Evolutionary conservation across 1,140 invertebrate species (phyloP).

Genomic region (Acromyrmex heyeri): DNA sequence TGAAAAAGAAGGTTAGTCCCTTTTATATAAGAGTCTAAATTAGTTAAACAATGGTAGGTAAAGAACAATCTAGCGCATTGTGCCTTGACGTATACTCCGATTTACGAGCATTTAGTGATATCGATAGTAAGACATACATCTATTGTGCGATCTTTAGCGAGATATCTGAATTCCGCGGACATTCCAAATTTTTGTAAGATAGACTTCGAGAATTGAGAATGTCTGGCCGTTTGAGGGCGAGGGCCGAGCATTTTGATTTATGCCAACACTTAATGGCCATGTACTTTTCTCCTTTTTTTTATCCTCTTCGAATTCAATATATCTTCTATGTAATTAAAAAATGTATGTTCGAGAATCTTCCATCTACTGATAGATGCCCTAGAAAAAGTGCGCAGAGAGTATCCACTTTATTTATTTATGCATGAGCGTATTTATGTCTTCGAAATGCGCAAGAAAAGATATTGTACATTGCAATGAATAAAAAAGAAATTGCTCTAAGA

Average conservation of each 20-base stretch:
- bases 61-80: constrained; percentile 72
- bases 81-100: constrained; percentile 74
- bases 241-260: constrained; percentile 27
- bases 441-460: constrained; percentile 46
- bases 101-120: constrained; percentile 70
- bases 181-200: constrained; percentile 70
- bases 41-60: constrained; percentile 69
- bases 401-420: constrained; percentile 64
- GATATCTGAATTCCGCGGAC: constrained; percentile 50
- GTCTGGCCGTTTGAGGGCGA: background rate
- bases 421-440: constrained; percentile 55
- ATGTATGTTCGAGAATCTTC: constrained; percentile 37
- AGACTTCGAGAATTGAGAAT: constrained; percentile 25
- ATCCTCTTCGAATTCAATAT: background rate
- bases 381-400: constrained; percentile 39
- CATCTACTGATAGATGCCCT: constrained; percentile 16
- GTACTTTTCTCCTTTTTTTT: background rate
- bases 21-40: constrained; percentile 68
- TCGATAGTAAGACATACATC: constrained; percentile 53
- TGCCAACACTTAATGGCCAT: constrained; percentile 26
- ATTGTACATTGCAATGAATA: constrained; percentile 59
- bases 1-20: constrained; percentile 51
- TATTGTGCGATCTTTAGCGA: constrained; percentile 42
- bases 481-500: constrained; percentile 24
- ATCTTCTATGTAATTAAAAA: constrained; percentile 9